phyloP scores from a whole-genome alignment of 2,113 vertebrate genomes.

The Benitochromis conjunctus region DNA sequence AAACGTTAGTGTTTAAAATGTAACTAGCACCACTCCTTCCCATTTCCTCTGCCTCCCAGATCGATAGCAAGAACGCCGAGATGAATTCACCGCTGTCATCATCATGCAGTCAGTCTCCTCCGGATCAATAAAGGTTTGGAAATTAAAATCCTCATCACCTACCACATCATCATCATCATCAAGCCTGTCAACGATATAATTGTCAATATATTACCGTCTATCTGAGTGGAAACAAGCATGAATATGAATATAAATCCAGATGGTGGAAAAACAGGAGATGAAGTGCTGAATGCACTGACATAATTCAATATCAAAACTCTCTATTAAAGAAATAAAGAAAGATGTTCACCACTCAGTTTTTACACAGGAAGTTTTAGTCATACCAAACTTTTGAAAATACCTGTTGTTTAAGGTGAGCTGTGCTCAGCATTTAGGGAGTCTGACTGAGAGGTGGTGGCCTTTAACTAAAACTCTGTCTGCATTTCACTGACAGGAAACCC shows the following conservation, averaged over 20 bases:
- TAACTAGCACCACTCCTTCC: not conserved
- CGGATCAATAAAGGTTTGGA: slow-evolving; percentile 20
- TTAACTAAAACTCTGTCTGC: slow-evolving; percentile 24
- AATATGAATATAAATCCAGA: not conserved
- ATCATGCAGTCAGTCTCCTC: not conserved
- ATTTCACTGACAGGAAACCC: not conserved
- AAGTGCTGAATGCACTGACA: not conserved
- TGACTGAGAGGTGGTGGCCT: slow-evolving; percentile 37
- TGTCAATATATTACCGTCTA: not conserved
- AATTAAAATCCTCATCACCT: not conserved
- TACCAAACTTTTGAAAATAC: not conserved
- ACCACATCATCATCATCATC: not conserved
- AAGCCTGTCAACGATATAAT: not conserved
- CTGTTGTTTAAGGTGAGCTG: not conserved
- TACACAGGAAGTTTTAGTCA: not conserved
- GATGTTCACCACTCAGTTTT: not conserved
- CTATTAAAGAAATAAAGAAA: not conserved
- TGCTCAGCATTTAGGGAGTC: not conserved
- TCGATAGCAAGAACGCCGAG: not conserved
- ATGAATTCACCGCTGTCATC: not conserved
- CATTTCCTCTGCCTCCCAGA: not conserved
- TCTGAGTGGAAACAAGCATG: not conserved
- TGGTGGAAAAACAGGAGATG: not conserved
- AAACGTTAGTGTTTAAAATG: slow-evolving; percentile 25
- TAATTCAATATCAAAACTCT: not conserved